Evolutionary conservation across 2,888 invertebrate species (phyloP).

Genomic region (Dryobotodes eremita): DNA sequence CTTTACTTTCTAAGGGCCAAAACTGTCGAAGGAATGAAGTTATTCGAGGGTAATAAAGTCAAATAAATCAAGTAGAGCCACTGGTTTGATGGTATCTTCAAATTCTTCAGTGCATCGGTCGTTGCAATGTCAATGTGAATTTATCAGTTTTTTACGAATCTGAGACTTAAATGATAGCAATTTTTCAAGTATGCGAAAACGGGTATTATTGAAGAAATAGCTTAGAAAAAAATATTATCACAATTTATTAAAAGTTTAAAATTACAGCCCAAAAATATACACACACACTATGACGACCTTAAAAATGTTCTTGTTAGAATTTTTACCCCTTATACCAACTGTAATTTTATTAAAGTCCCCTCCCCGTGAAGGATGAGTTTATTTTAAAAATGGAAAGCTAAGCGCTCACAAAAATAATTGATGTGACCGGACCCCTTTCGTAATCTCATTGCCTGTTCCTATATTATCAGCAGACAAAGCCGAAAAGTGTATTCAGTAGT

Average conservation of each 20-base stretch:
- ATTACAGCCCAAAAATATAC: neutral
- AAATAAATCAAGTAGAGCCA: conserved; percentile 49
- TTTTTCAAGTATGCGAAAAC: conserved; percentile 2
- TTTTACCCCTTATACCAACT: conserved; percentile 59
- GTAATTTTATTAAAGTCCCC: conserved; percentile 85
- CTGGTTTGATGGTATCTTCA: conserved; percentile 57
- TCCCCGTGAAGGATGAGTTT: conserved; percentile 77
- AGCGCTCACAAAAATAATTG: conserved; percentile 87
- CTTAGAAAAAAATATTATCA: accelerated
- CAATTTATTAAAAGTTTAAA: neutral
- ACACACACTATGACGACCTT: neutral
- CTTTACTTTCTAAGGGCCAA: conserved; percentile 13
- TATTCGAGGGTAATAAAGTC: conserved; percentile 22
- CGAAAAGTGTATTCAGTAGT: conserved; percentile 51
- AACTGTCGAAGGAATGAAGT: conserved; percentile 26
- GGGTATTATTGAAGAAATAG: neutral
- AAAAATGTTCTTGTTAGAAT: conserved; percentile 55
- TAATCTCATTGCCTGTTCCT: conserved; percentile 78
- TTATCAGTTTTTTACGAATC: conserved; percentile 31
- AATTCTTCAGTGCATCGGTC: conserved; percentile 41
- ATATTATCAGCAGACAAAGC: conserved; percentile 62
- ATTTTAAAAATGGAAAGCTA: conserved; percentile 88
- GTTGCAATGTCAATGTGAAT: conserved; percentile 37
- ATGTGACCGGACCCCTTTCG: conserved; percentile 82
- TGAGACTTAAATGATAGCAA: neutral